Evolutionary conservation across 2,888 invertebrate genomes (phyloP), one percentile per base, ranked within the genome.

Genomic region (Cactoblastis cactorum): DNA sequence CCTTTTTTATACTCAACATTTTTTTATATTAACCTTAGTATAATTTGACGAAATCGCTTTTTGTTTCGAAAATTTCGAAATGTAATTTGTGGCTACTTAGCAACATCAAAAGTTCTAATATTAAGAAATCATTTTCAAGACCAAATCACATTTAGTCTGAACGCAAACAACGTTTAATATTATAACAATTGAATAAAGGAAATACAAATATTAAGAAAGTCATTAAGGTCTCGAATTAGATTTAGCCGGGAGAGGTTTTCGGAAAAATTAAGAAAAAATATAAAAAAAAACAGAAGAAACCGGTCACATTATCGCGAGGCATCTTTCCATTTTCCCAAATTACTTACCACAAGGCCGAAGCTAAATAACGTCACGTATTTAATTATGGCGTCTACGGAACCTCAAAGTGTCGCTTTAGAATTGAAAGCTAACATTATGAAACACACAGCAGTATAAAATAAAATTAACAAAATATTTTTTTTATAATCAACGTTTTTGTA

Each of bases 361-460:
- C 73, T 74, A 78, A 80, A 82, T 82, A 71, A 79, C 80, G 78
- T 85, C 85, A 87, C 86, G 85, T 86, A 84, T 84, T 87, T 83
- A 84, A 84, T 86, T 83, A 82, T 73, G 59, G 69, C 71, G 74
- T 72, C 76, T 62, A 70, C 74, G 68, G 69, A 70, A 71, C 69
- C 71, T 73, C 74, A 73, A 76, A 78, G 71, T 79, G 77, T 69
- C 74, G 69, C 70, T 77, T 75, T 74, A 60, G 71, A 80, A 81
- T 80, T 81, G 77, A 78, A 80, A 74, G 72, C 72, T 74, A 77
- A 77, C 69, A 71, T 72, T 62, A 58, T 46, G 60, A 53, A 63
- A 71, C 69, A 74, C 67, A 78, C 62, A 53, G 70, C 38, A 33
- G 18, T 2, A 8, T 0, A 18, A 1, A 38, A 18, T 38, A 19